A percentile compares a stretch with the other conserved stretches of the same genome.
Conservation (phyloP, 2,797 vertebrate genomes). For the Psittacula derbiana region DNA sequence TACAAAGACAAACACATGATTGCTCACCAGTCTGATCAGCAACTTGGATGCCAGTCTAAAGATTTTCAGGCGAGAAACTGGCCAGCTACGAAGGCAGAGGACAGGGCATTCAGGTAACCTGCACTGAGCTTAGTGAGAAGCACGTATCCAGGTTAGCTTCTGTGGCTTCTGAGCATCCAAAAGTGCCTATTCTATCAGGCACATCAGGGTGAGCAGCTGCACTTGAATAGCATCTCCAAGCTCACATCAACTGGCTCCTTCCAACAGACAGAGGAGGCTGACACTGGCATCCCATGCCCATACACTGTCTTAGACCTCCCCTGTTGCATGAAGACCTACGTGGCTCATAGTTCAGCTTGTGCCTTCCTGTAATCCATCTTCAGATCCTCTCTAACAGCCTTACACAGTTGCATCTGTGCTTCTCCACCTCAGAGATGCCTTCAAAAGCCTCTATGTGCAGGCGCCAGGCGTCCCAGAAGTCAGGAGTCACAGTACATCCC, state of each 20-base stretch:
- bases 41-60: neutral
- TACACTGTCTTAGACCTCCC: neutral
- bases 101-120: neutral
- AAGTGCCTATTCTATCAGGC: accelerated
- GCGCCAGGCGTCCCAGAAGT: accelerated
- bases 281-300: neutral
- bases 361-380: neutral
- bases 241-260: neutral
- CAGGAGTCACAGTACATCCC: neutral
- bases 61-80: neutral
- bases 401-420: neutral
- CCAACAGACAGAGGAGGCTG: neutral
- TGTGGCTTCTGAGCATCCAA: neutral
- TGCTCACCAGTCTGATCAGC: slow-evolving; percentile 15
- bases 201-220: neutral
- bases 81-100: neutral
- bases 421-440: neutral
- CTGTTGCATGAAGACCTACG: accelerated
- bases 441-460: neutral
- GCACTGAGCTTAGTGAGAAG: accelerated
- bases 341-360: accelerated
- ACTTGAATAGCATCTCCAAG: neutral
- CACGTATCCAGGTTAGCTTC: neutral
- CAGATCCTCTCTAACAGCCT: neutral
- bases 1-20: neutral